Evolutionary conservation across 2,797 vertebrate genomes (phyloP).

Genomic region (Xiphorhynchus erythropygius): DNA sequence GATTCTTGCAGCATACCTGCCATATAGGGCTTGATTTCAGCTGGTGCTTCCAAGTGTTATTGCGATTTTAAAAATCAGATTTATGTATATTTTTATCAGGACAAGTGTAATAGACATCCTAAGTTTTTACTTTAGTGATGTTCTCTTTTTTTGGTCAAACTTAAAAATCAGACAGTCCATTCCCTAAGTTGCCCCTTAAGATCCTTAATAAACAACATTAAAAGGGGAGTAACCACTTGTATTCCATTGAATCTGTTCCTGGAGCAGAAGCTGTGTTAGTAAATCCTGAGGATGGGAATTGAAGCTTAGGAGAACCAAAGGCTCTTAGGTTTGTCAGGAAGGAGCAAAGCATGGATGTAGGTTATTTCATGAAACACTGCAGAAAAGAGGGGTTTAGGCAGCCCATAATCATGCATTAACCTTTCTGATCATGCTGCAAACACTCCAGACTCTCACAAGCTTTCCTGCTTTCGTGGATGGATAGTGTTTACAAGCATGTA

Average conservation of each 20-base stretch:
- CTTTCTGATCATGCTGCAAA: neutral
- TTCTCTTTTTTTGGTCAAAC: neutral
- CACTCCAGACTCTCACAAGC: neutral
- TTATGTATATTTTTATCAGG: neutral
- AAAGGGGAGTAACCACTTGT: neutral
- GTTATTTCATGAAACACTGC: neutral
- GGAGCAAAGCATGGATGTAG: neutral
- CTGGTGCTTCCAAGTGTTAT: neutral
- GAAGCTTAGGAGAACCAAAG: neutral
- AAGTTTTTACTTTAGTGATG: neutral
- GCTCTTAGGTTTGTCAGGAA: neutral
- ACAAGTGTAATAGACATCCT: neutral
- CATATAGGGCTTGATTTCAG: neutral
- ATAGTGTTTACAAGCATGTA: neutral
- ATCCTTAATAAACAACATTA: neutral
- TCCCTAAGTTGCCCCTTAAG: neutral
- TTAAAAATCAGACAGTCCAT: neutral
- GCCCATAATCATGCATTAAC: neutral
- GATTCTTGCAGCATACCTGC: neutral
- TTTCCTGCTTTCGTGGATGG: neutral
- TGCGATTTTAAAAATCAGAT: neutral
- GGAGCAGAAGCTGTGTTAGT: neutral
- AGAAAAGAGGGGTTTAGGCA: neutral
- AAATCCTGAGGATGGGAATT: neutral
- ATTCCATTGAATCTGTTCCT: neutral